Percentiles rank a stretch among this genome's conserved stretches.
phyloP scores from a whole-genome alignment of 37 sponge, comb jelly and placozoan species.

The Tethya wilhelma region DNA sequence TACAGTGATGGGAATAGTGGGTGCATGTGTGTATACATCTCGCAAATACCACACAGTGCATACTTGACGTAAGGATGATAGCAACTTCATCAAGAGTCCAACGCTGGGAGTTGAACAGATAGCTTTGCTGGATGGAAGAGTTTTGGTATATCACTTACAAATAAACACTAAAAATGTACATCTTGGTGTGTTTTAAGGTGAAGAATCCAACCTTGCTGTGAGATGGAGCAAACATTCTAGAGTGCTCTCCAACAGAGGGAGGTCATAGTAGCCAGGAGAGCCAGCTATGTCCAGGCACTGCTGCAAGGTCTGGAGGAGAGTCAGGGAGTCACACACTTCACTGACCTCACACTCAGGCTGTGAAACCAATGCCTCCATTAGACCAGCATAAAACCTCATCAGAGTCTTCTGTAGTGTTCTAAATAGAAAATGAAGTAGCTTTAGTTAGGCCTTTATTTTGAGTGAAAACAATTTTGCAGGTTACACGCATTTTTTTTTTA shows the following conservation, averaged over 20 bases:
- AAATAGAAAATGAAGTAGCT: not conserved
- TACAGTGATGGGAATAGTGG: not conserved
- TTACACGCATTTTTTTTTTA: too few species aligned
- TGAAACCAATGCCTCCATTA: not conserved
- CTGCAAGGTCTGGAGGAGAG: constrained; percentile 15
- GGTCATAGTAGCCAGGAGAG: constrained; percentile 61
- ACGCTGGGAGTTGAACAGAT: too few species aligned
- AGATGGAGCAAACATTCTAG: constrained; percentile 53
- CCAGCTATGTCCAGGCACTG: constrained; percentile 58
- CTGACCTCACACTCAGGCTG: not conserved
- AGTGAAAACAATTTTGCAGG: too few species aligned
- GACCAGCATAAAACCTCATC: constrained; percentile 10
- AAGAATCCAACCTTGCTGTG: constrained; percentile 7
- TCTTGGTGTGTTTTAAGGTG: not conserved
- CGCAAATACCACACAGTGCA: not conserved
- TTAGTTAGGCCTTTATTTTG: not conserved
- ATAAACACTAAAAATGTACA: not conserved
- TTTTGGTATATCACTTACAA: not conserved
- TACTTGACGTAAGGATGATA: constrained; percentile 25
- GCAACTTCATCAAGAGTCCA: constrained; percentile 28
- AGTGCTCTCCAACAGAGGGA: constrained; percentile 57
- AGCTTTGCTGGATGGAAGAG: too few species aligned
- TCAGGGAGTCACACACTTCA: not conserved
- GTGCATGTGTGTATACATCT: not conserved
- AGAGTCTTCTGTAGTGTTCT: constrained; percentile 26